These are phyloP conservation scores for human (Homo sapiens) DNA, from an alignment of 2,113 vertebrate species.

Conservation along the genomic window GRCh38 chr2:57746001-57746500, in stretches of 20 bases:
- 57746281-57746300: background rate
- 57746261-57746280: conserved; percentile 8
- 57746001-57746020: conserved; percentile 27
- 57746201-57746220: background rate
- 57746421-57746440: background rate
- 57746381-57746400: conserved; percentile 26
- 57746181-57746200: background rate
- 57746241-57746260: background rate
- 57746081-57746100: background rate
- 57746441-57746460: background rate
- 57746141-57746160: background rate
- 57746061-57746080: background rate
- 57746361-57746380: background rate
- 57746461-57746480: background rate
- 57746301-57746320: background rate
- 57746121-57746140: background rate
- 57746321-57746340: background rate
- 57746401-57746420: background rate
- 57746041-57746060: conserved; percentile 15
- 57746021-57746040: conserved; percentile 25
- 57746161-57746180: background rate
- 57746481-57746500: background rate
- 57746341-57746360: background rate
- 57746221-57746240: background rate
- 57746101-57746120: conserved; percentile 22